Conservation (phyloP, 2,888 invertebrate genomes). For the Drosophila yooni region DNA sequence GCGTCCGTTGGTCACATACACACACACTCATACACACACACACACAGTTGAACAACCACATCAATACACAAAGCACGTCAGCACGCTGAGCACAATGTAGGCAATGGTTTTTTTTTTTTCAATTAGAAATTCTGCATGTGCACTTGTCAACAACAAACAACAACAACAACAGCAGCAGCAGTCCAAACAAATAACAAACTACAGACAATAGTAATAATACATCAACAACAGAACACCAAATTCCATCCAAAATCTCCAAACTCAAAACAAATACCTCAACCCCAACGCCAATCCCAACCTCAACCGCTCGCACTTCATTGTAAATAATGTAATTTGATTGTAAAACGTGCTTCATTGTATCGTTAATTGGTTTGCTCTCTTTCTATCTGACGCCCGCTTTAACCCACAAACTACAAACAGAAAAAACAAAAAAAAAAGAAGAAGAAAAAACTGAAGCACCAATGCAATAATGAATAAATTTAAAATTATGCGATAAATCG, state of each 20-base stretch:
- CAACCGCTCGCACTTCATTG: constrained; percentile 63
- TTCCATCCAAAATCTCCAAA: constrained; percentile 12
- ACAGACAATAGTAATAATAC: constrained; percentile 10
- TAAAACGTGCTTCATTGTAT: constrained; percentile 41
- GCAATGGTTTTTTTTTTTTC: constrained; percentile 40
- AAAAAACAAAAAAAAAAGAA: not conserved
- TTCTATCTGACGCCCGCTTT: constrained; percentile 41
- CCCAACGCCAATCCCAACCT: constrained; percentile 12
- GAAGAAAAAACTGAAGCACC: not conserved
- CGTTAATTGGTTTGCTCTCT: constrained; percentile 53
- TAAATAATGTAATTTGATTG: constrained; percentile 64
- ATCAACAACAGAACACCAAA: constrained; percentile 28
- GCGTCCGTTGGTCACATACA: constrained; percentile 45
- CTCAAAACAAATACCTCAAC: constrained; percentile 6
- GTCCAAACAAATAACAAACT: constrained; percentile 1
- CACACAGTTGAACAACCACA: constrained; percentile 7
- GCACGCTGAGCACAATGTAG: constrained; percentile 55
- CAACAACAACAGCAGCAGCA: constrained; percentile 21
- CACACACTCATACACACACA: constrained; percentile 21
- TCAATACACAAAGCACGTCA: constrained; percentile 36
- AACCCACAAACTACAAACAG: constrained; percentile 16
- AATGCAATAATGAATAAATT: constrained; percentile 11
- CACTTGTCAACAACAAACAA: constrained; percentile 44
- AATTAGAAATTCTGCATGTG: constrained; percentile 62
- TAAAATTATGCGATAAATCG: constrained; percentile 20